Conservation (phyloP, 2,888 invertebrate genomes). For the Gnatocerus cornutus region DNA sequence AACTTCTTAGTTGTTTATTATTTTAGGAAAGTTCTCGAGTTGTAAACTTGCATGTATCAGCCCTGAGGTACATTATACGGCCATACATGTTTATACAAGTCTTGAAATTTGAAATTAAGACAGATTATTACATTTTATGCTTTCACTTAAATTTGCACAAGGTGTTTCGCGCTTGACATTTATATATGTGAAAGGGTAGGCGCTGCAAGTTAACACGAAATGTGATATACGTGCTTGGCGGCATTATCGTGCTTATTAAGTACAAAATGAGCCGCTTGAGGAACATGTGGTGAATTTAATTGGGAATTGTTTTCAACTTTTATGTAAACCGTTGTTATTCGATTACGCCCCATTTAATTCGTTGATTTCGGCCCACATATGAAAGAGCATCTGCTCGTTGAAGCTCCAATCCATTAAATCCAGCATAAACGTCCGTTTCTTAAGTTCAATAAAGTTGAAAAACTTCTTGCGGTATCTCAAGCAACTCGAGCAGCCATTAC, state of each 20-base stretch:
- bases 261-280: constrained; percentile 11
- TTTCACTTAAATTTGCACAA: constrained; percentile 18
- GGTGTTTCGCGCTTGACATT: constrained; percentile 17
- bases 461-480: background rate
- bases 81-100: background rate
- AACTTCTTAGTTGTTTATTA: background rate
- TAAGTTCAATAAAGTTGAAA: background rate
- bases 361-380: no score
- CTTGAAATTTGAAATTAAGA: constrained; percentile 12
- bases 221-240: constrained; percentile 8
- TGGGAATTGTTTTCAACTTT: no score
- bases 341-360: no score
- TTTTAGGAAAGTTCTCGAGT: background rate
- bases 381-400: background rate
- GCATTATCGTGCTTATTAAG: constrained; percentile 19
- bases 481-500: constrained; percentile 5
- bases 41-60: background rate
- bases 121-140: constrained; percentile 18
- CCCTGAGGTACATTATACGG: background rate
- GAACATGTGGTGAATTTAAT: background rate
- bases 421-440: background rate
- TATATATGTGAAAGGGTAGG: constrained; percentile 14
- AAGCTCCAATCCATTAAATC: background rate
- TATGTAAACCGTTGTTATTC: no score
- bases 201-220: constrained; percentile 6